Percentiles rank a stretch among this genome's conserved stretches.
These are phyloP conservation scores for Columba guinea DNA, from an alignment of 2,797 vertebrate genomes.

Conservation along the genomic window DNA sequence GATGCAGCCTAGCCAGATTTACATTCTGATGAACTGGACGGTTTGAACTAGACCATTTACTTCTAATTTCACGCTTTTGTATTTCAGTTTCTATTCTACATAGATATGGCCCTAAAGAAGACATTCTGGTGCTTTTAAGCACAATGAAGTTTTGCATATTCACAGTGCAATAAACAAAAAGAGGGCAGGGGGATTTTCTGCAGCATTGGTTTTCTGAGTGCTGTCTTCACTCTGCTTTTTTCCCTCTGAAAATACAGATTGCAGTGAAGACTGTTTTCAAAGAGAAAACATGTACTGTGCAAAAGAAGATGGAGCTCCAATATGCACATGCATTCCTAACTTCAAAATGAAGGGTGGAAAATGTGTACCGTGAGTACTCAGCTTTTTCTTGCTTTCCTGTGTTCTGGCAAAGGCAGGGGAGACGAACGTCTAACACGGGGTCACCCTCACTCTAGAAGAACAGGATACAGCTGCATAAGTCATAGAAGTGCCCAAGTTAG, in stretches of 20 bases:
- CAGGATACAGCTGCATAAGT: neutral
- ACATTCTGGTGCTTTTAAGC: neutral
- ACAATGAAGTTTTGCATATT: neutral
- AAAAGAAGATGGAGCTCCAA: accelerated
- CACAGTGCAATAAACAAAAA: neutral
- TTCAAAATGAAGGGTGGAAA: accelerated
- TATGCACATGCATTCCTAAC: constrained; percentile 27
- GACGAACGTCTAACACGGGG: neutral
- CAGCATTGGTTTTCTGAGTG: neutral
- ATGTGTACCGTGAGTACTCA: constrained; percentile 70
- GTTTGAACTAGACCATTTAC: neutral
- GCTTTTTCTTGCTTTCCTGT: neutral
- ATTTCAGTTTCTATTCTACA: neutral
- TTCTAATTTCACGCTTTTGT: neutral
- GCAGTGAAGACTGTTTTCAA: neutral
- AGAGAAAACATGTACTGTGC: neutral
- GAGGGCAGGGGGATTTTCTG: accelerated
- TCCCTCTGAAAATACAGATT: constrained; percentile 5
- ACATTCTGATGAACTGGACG: neutral
- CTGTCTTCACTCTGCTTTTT: neutral
- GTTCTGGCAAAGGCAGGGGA: neutral
- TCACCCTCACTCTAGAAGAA: neutral
- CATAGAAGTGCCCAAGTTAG: neutral
- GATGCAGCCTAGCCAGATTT: neutral
- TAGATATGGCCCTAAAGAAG: neutral